Conservation (phyloP, 2,888 invertebrate species). For the Hartigia nigra region DNA sequence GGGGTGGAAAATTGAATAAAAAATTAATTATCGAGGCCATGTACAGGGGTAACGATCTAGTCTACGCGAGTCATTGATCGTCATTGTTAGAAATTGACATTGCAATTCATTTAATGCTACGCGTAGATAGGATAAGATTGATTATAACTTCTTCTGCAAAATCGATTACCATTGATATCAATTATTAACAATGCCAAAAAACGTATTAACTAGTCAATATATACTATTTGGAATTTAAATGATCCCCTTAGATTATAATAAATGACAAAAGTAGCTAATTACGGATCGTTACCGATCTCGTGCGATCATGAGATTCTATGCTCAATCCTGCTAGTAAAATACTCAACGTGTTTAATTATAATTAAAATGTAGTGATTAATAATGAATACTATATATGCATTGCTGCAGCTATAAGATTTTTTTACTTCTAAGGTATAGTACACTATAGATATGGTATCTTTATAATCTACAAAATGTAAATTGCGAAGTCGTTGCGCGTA, state of each 20-base stretch:
- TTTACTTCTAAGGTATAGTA: background rate
- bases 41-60: conserved; percentile 59
- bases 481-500: background rate
- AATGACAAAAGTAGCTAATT: background rate
- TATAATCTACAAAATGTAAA: background rate
- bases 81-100: background rate
- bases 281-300: background rate
- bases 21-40: conserved; percentile 57
- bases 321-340: conserved; percentile 9
- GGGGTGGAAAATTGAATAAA: conserved; percentile 52
- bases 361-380: background rate
- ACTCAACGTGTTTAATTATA: background rate
- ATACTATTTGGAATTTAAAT: background rate
- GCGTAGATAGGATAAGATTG: background rate
- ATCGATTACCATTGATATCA: too few species aligned
- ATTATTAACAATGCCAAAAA: conserved; percentile 40
- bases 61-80: conserved; percentile 49
- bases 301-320: background rate
- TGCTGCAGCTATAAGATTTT: background rate
- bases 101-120: background rate
- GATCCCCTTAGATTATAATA: background rate
- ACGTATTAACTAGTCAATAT: conserved; percentile 25
- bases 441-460: background rate
- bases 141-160: background rate
- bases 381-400: background rate